Evolutionary conservation across 92 coral and sea anemone genomes (phyloP), one percentile per base, ranked within the genome.

Genomic region (Blastomussa wellsi): DNA sequence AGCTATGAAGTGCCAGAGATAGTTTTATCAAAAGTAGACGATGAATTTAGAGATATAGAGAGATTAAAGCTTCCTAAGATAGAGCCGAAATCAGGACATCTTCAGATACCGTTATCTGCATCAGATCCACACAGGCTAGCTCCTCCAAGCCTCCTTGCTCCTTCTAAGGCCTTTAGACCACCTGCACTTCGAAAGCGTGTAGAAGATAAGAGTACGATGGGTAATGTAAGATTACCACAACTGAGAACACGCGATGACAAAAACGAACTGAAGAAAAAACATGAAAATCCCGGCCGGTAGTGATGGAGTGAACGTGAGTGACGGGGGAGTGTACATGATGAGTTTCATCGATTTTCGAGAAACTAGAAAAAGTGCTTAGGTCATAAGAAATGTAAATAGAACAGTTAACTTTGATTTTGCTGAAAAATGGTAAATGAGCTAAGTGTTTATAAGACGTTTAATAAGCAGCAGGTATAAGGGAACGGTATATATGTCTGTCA

Each of bases 131-230:
- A 84, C 79, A 83, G 78, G 48, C 78, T 88, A 10, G 79, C 80
- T 32, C 80, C 88, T 51, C 91, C 88, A 20, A 74, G 31, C 38
- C 29, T 78, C 35, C 32, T 83, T 24, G 85, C 71, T 13, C 84
- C 91, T 44, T 70, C 22, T 31, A 83, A 88, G 65, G 80, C 84
- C 12, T 71, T 41, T n/a, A 88, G 88, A 60, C 74, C 87, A 17
- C 53, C 79, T 17, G 65, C 24, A 55, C 38, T n/a, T n/a, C n/a
- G 7, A 59, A 8, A 60, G 57, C 31, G 37, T 17, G 11, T 7
- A 6, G 64, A 33, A 32, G 87, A 64, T 42, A 65, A 65, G 16
- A 64, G n/a, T 16, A n/a, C 59, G 20, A 38, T 19, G 16, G 79
- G 33, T 29, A 35, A 0, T 41, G 31, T 83, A 28, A 80, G 87